phyloP scores from a whole-genome alignment of 2,888 invertebrate species.

The Allolobophora icterica region DNA sequence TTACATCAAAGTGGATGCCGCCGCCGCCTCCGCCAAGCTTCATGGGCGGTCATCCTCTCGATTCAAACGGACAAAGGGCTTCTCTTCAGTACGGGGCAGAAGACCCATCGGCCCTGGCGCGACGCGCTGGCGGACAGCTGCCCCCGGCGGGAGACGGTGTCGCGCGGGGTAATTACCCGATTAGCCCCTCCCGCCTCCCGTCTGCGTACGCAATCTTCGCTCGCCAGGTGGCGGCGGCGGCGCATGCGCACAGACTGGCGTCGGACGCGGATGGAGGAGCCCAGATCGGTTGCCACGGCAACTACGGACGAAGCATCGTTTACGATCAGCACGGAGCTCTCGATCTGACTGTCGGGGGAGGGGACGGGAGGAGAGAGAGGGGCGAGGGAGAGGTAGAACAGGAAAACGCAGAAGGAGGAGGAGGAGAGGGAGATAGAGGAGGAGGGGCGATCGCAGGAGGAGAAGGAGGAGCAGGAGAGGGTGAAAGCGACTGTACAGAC shows the following conservation, averaged over 20 bases:
- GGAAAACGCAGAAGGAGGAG: background rate
- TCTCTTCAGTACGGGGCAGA: background rate
- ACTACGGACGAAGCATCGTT: background rate
- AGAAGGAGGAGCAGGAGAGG: background rate
- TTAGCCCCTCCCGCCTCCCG: background rate
- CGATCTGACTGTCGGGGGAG: constrained; percentile 9
- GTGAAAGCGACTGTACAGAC: background rate
- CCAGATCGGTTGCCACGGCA: background rate
- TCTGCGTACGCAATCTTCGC: constrained; percentile 25
- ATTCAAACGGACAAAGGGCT: background rate
- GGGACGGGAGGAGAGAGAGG: background rate
- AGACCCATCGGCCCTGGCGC: too few species aligned
- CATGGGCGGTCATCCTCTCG: background rate
- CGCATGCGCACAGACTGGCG: background rate
- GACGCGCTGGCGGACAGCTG: background rate
- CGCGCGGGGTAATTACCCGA: background rate
- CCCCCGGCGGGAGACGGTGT: background rate
- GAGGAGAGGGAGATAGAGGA: background rate
- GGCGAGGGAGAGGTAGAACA: background rate
- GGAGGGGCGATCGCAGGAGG: background rate
- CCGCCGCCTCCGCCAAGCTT: background rate
- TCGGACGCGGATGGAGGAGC: background rate
- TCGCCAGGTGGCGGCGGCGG: background rate
- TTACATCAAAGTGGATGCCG: background rate
- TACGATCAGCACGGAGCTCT: constrained; percentile 25